A percentile compares a stretch with the other conserved stretches of the same genome.
Conservation (phyloP, 1,140 invertebrate genomes). For the Lepidurus couesii region DNA sequence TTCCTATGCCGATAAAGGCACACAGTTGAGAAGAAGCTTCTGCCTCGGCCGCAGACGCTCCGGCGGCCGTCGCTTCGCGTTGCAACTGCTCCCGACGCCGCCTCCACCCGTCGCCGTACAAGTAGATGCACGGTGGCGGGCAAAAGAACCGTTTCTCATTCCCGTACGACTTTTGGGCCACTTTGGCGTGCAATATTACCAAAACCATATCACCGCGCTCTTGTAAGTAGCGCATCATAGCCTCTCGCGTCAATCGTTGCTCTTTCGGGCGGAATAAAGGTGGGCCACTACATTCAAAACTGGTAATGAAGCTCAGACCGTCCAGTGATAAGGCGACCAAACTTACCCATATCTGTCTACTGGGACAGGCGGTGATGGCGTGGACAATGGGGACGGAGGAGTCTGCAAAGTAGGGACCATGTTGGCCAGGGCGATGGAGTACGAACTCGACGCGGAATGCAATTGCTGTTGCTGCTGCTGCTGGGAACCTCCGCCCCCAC, state of each 20-base stretch:
- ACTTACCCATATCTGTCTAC: constrained; percentile 52
- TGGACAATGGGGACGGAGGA: constrained; percentile 61
- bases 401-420: constrained; percentile 64
- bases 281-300: constrained; percentile 45
- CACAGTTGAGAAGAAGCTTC: constrained; percentile 88
- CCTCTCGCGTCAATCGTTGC: constrained; percentile 79
- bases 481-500: constrained; percentile 36
- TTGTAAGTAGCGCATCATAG: constrained; percentile 91
- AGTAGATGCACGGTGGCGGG: constrained; percentile 97
- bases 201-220: constrained; percentile 93
- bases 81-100: constrained; percentile 85
- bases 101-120: constrained; percentile 96
- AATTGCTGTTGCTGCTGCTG: constrained; percentile 40
- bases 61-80: constrained; percentile 50
- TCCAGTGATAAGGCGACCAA: background rate
- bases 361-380: constrained; percentile 54
- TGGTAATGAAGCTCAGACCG: constrained; percentile 33
- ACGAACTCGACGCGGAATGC: constrained; percentile 39
- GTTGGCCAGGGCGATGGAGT: constrained; percentile 43
- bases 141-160: constrained; percentile 99
- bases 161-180: constrained; percentile 98
- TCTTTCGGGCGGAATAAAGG: constrained; percentile 69
- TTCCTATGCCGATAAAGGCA: constrained; percentile 98
- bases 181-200: constrained; percentile 96
- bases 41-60: constrained; percentile 58